These are phyloP conservation scores for Paramormyrops hopkinsi DNA, from an alignment of 2,797 vertebrate species.

Conservation along the genomic window DNA sequence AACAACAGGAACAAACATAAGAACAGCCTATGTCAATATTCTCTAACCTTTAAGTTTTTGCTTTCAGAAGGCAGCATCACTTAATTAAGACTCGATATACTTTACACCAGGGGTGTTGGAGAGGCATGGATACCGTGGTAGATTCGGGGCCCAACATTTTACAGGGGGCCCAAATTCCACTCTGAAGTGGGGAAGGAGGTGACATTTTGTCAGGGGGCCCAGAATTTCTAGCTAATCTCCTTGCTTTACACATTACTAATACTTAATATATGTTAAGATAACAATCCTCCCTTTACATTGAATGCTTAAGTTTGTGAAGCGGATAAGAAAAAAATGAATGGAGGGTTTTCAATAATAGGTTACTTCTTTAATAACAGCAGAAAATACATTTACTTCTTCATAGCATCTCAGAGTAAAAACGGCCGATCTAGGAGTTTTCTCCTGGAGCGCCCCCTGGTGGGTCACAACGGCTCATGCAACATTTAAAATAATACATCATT, in stretches of 20 bases:
- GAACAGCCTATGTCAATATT: not conserved
- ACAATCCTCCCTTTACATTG: not conserved
- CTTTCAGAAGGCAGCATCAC: not conserved
- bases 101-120: not conserved
- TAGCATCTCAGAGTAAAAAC: not conserved
- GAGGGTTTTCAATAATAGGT: not conserved
- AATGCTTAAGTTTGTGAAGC: not conserved
- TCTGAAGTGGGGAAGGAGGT: not conserved
- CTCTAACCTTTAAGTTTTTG: not conserved
- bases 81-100: not conserved
- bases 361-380: not conserved
- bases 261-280: not conserved
- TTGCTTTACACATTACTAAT: not conserved
- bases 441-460: slow-evolving; percentile 17
- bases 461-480: not conserved
- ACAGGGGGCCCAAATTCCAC: not conserved
- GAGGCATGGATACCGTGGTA: not conserved
- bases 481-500: not conserved
- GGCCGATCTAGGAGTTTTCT: not conserved
- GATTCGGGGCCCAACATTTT: not conserved
- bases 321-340: not conserved
- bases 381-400: not conserved
- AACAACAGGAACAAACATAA: not conserved
- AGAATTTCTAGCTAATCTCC: not conserved
- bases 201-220: not conserved